phyloP scores from a whole-genome alignment of 2,888 invertebrate species.

The Drosophila macrothrix region DNA sequence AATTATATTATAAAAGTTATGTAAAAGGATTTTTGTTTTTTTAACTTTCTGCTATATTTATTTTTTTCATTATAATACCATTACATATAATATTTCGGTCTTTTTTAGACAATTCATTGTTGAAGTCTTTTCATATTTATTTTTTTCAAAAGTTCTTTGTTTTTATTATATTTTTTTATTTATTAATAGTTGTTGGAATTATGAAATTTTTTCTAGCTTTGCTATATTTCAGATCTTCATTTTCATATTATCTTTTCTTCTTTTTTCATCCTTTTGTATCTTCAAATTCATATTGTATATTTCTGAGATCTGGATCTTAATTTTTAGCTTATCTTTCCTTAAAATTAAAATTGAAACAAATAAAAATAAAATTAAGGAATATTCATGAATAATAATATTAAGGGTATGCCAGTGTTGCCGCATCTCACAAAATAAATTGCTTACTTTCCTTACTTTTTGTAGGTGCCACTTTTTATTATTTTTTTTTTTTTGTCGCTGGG shows the following conservation, averaged over 20 bases:
- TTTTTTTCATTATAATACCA: background rate
- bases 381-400: background rate
- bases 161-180: background rate
- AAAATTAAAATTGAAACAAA: background rate
- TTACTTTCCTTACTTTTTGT: background rate
- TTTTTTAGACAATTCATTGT: background rate
- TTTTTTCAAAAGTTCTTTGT: background rate
- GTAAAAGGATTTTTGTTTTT: background rate
- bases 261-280: background rate
- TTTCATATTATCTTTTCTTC: too few relatives aligned
- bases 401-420: constrained; percentile 19
- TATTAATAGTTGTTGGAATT: background rate
- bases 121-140: too few relatives aligned
- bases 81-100: background rate
- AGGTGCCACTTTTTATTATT: background rate
- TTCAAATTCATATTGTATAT: background rate
- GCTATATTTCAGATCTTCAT: too few relatives aligned
- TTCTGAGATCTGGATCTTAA: background rate
- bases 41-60: background rate
- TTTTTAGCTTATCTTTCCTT: background rate
- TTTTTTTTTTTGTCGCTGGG: constrained; percentile 20
- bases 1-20: too few relatives aligned
- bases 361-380: background rate
- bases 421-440: background rate
- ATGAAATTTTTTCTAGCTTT: too few relatives aligned